phyloP scores from a whole-genome alignment of 2,888 invertebrate species.

The Laspeyria flexula region DNA sequence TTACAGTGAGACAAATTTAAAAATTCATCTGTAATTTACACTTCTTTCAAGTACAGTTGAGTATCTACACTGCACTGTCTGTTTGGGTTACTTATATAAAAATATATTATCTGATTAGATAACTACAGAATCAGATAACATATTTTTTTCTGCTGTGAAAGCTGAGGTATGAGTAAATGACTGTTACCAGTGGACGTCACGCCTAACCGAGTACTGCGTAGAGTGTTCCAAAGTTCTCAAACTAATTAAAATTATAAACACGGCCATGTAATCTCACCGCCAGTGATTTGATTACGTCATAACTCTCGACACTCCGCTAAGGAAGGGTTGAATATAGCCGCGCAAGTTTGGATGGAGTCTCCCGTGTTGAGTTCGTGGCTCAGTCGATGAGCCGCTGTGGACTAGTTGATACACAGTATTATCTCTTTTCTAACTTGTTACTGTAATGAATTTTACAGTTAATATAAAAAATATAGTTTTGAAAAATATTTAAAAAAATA shows the following conservation, averaged over 20 bases:
- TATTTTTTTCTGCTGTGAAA: too few species aligned
- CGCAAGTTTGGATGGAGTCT: constrained; percentile 23
- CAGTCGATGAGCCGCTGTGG: constrained; percentile 10
- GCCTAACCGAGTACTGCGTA: background rate
- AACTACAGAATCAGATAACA: too few species aligned
- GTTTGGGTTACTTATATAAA: too few species aligned
- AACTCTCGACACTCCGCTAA: constrained; percentile 39
- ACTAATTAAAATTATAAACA: constrained; percentile 64
- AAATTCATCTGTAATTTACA: too few species aligned
- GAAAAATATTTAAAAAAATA: too few species aligned
- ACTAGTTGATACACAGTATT: too few species aligned
- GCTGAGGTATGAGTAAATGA: background rate
- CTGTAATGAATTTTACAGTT: background rate
- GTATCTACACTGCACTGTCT: too few species aligned
- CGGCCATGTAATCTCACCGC: constrained; percentile 47
- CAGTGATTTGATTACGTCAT: constrained; percentile 49
- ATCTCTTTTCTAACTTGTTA: background rate
- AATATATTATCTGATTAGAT: too few species aligned
- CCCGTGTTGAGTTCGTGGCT: constrained; percentile 13
- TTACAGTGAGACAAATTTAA: too few species aligned
- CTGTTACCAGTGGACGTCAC: background rate
- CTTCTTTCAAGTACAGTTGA: too few species aligned
- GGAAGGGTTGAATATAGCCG: constrained; percentile 35
- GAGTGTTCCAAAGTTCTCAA: constrained; percentile 33
- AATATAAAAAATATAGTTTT: too few species aligned